Base-by-base conservation (phyloP, 2,888 invertebrate genomes). In the Amphipoea oculea region DNA sequence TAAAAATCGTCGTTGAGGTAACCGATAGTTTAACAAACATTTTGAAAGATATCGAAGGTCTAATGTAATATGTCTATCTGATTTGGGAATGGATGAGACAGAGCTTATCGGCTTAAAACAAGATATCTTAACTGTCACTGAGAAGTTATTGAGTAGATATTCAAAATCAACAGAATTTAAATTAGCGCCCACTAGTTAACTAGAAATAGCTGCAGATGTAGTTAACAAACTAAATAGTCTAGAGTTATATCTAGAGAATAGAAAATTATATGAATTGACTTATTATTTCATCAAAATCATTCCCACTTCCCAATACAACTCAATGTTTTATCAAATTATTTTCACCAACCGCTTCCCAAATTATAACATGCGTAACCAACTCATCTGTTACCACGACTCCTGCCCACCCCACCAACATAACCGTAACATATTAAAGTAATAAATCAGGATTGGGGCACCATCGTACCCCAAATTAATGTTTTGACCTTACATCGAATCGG, bases 11-110 rank as follows among this genome's bases (percentile, higher is more conserved):
- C 73, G 77, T 57, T 42, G 71, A 78, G 63, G 87, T 86, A 89
- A 89, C 81, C 63, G 88, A 90, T 89, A 90, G 89, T 83, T 89
- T 81, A 72, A 86, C 83, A 89, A 88, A 89, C 83, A 87, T 87
- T 84, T 80, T 60, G 69, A 66, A 72, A 87, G 83, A 81, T 87
- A 80, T 73, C 54, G 67, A 69, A 62, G 76, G n/a, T 60, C 42
- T 68, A 71, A 73, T 54, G 69, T 78, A 72, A 76, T 76, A 75
- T 74, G 65, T 85, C 70, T 72, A 82, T 76, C 76, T 63, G 73
- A 76, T 81, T 81, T 71, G 29, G 73, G 12, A 81, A 76, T 72
- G 75, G 60, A 12, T 23, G 62, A 62, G 36, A 62, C 45, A 29
- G 42, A 45, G 70, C 75, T 79, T 81, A 78, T 75, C 71, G 63